Evolutionary conservation across 2,797 vertebrate genomes (phyloP).

Genomic region (Xenopus petersii): DNA sequence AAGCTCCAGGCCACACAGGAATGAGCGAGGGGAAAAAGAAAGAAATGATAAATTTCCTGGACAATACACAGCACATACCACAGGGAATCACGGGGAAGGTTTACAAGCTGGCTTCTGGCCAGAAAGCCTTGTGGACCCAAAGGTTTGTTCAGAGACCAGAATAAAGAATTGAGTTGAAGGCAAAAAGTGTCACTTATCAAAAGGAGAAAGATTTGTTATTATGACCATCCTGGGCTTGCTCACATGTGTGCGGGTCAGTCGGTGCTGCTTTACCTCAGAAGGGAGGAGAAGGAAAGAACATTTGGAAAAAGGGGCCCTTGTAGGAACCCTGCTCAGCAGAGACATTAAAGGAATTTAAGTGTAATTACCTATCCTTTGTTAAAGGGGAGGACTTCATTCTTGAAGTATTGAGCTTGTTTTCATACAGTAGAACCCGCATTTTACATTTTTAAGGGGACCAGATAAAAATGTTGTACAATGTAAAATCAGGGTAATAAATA

Average conservation of each 20-base stretch:
- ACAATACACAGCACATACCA: slow-evolving; percentile 23
- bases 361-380: too few relatives aligned
- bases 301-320: background rate
- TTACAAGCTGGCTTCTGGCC: slow-evolving; percentile 16
- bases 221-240: background rate
- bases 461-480: too few relatives aligned
- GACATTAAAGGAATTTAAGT: too few relatives aligned
- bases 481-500: too few relatives aligned
- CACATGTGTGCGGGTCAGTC: background rate
- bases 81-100: slow-evolving; percentile 50
- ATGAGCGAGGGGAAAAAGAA: background rate
- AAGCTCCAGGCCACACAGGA: slow-evolving; percentile 55
- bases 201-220: slow-evolving; percentile 1
- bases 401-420: too few relatives aligned
- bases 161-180: background rate
- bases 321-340: too few relatives aligned
- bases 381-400: too few relatives aligned
- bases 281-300: background rate
- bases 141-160: slow-evolving; percentile 1
- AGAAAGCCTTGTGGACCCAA: slow-evolving; percentile 30
- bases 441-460: too few relatives aligned
- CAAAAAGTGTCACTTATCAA: background rate
- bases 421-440: too few relatives aligned
- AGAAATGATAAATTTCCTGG: slow-evolving; percentile 49
- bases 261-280: background rate